Evolutionary conservation across 2,113 vertebrate genomes (phyloP), one percentile per base, ranked within the genome.

Genomic region (Stegastes partitus): DNA sequence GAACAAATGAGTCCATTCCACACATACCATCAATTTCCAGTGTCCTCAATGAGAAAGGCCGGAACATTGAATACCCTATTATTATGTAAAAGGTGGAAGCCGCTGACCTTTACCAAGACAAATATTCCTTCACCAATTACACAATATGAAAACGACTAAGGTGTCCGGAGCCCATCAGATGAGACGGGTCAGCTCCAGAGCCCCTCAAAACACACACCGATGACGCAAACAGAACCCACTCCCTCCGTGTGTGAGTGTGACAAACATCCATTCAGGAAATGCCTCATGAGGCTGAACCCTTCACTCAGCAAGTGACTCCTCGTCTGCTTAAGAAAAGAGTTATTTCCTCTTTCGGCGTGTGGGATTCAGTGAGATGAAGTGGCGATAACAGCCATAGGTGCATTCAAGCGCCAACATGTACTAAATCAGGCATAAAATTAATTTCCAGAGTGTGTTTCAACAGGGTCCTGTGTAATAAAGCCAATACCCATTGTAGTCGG

Each of bases 401-500:
- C 77, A 63, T 61, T 90, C 81, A 87, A 75, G 84, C 74, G 39
- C 75, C 78, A 65, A 64, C 76, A 22, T 86, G 87, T 76, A 90
- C 85, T 89, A 92, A 93, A 93, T 94, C 92, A 90, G 90, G 87
- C 92, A 92, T 90, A 89, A 90, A 90, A 93, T 93, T 89, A 90
- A 93, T 93, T 93, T 92, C 87, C 78, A 85, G 86, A 77, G 75
- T 56, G 61, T 23, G 31, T 83, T 89, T 87, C 82, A 78, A 80
- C 77, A 71, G 78, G 75, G 50, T 55, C 45, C 61, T 25, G 56
- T 81, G 87, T 89, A 82, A 90, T 86, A 77, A 90, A 87, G 79
- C 71, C 73, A 75, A 57, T 68, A 81, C 68, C 68, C 45, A 57
- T 79, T 88, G 85, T 81, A 62, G 75, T 84, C 58, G 11, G 53